These are phyloP conservation scores for Cheirogaleus medius DNA, from an alignment of 2,113 vertebrate genomes.

Conservation along the genomic window DNA sequence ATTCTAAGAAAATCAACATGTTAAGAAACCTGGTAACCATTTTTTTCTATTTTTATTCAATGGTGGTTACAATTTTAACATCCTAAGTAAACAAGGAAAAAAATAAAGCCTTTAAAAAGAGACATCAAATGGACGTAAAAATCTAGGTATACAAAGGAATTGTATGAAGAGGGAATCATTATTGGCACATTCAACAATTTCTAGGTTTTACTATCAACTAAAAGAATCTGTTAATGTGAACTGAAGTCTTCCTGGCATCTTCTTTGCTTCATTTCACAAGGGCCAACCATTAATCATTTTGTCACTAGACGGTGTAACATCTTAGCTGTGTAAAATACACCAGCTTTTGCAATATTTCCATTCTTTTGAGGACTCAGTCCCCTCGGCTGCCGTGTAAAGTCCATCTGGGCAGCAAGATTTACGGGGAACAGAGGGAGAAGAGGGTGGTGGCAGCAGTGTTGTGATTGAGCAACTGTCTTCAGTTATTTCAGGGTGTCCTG, in stretches of 20 bases:
- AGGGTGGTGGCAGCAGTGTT: background rate
- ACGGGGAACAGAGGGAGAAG: background rate
- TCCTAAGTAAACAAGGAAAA: background rate
- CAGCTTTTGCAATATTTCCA: background rate
- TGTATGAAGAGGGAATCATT: background rate
- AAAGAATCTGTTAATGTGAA: background rate
- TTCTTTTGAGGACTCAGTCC: background rate
- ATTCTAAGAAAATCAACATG: background rate
- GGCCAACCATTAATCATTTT: background rate
- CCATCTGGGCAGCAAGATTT: background rate
- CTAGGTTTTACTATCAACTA: background rate
- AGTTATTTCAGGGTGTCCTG: background rate
- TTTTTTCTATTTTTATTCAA: slow-evolving; percentile 11
- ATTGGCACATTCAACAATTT: background rate
- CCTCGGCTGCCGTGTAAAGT: background rate
- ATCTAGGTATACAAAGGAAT: background rate
- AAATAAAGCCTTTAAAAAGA: background rate
- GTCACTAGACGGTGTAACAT: background rate
- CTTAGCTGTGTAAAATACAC: background rate
- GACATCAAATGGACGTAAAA: background rate
- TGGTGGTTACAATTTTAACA: background rate
- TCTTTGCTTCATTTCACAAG: background rate
- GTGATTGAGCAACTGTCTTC: background rate
- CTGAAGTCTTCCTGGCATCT: background rate
- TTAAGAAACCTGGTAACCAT: background rate